Evolutionary conservation across 2,797 vertebrate species (phyloP).

Genomic region (Bradypodion pumilum): DNA sequence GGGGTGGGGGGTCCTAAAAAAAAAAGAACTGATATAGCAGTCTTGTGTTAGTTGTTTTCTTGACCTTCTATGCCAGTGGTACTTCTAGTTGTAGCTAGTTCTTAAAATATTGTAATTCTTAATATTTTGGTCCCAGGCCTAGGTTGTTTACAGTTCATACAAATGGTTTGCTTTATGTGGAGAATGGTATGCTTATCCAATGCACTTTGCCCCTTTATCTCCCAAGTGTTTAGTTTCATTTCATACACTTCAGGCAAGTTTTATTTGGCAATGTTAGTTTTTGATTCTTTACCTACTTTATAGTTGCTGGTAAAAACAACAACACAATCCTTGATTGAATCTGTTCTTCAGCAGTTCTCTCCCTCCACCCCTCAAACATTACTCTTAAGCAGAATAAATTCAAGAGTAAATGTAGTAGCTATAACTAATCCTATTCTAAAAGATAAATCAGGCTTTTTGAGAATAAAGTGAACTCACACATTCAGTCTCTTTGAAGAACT

Average conservation of each 20-base stretch:
- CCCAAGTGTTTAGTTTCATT: not conserved
- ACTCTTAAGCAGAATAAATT: not conserved
- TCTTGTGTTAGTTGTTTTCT: not conserved
- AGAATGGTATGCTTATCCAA: not conserved
- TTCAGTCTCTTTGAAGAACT: not conserved
- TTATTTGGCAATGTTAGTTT: not conserved
- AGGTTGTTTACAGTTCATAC: conserved; percentile 18
- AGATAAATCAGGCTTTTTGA: not conserved
- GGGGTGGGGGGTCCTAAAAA: not conserved
- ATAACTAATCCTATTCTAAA: not conserved
- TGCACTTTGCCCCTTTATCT: conserved; percentile 16
- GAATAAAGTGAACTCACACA: not conserved
- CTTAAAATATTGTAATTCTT: not conserved
- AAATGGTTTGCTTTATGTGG: not conserved
- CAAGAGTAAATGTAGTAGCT: not conserved
- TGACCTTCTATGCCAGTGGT: not conserved
- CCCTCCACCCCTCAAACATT: too few species aligned
- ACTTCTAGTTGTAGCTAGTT: not conserved
- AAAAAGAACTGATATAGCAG: fast-evolving
- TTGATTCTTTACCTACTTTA: not conserved
- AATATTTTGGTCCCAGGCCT: not conserved
- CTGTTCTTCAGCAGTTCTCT: not conserved
- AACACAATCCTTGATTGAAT: not conserved
- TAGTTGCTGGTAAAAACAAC: not conserved
- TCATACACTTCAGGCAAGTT: not conserved